These are phyloP conservation scores for Anneissia japonica DNA, from an alignment of 35 echinoderm and acorn worm genomes.

Conservation along the genomic window DNA sequence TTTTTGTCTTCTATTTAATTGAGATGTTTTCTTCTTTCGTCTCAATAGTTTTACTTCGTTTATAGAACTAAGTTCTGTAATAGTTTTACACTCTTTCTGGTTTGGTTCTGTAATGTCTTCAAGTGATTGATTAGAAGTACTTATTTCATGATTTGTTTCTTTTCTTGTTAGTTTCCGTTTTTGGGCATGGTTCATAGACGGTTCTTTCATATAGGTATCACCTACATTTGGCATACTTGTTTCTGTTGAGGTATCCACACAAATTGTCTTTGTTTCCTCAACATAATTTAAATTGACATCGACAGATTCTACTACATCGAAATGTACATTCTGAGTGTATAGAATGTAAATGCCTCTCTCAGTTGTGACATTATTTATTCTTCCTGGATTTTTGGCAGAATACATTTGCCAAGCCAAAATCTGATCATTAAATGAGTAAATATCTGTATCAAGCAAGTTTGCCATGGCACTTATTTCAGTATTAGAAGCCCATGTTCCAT, in stretches of 20 bases:
- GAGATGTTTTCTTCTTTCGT: not conserved
- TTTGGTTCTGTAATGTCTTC: not conserved
- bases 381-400: not conserved
- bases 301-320: not conserved
- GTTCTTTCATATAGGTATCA: not conserved
- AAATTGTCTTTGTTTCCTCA: not conserved
- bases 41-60: not conserved
- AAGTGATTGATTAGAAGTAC: not conserved
- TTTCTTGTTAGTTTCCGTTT: not conserved
- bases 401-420: not conserved
- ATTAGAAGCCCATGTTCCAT: slow-evolving; percentile 8
- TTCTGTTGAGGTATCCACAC: not conserved
- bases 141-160: not conserved
- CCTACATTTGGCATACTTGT: not conserved
- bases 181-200: not conserved
- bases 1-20: not conserved
- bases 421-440: slow-evolving; percentile 26
- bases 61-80: not conserved
- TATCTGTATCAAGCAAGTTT: slow-evolving; percentile 23
- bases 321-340: not conserved
- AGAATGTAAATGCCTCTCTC: not conserved
- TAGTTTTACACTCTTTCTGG: not conserved
- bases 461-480: slow-evolving; percentile 29
- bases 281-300: not conserved
- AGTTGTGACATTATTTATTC: not conserved